Evolutionary conservation across 2,113 vertebrate species (phyloP), one percentile per base, ranked within the genome.

Genomic region (Amblyopsis rosae): DNA sequence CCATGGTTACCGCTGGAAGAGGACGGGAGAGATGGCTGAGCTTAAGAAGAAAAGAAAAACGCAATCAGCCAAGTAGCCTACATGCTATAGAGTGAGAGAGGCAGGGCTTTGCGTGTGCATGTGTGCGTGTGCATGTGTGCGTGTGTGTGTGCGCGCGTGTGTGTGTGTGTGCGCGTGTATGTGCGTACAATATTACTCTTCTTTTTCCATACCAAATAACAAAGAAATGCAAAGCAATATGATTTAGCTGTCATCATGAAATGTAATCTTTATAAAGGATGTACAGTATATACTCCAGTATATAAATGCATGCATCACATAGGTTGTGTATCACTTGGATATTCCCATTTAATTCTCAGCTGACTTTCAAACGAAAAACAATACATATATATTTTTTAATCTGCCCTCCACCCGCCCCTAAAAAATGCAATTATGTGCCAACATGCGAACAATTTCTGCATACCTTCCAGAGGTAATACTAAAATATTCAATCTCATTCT

Each of bases 1-100:
- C 88, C 70, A 89, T 90, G 87, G 88, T 88, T 77, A 91, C 87
- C 57, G 16, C 32, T 3, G 49, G 59, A 8, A 50, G 45, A 70
- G 62, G 77, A 80, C 69, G 81, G 65, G 54, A 48, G 50, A 75
- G 70, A 86, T 73, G 56, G 69, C 17, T 41, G 60, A 71, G 82
- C 80, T 80, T 16, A 69, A 70, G 80, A 77, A 69, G 73, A 68
- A 77, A 73, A 59, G 79, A 75, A 75, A 74, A 63, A 26, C 26
- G 26, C 26, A 26, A 26, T 26, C 26, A 26, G 26, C 26, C 26
- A 26, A 26, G 26, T 26, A 26, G 59, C 53, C 61, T 70, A 54
- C 15, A 6, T n/a, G 11, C 12, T 71, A 67, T 66, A 72, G 59
- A 69, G 41, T 33, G 61, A 48, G 67, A 66, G 62, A 75, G 48